Evolutionary conservation across 2,797 vertebrate genomes (phyloP).

Genomic region (Acipenser transmontanus): DNA sequence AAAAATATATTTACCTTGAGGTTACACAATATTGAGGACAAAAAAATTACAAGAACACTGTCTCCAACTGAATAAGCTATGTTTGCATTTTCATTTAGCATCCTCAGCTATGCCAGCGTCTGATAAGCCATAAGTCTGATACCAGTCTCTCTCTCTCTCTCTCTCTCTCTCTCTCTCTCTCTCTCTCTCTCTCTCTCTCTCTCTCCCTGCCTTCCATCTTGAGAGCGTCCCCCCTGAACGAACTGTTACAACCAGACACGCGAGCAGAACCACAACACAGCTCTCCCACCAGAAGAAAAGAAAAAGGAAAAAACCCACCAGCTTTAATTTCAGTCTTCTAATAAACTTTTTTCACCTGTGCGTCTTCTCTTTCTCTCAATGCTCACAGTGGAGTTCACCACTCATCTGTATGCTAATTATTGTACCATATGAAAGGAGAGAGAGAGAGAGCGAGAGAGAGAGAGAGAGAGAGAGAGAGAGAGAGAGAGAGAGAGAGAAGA

Average conservation of each 20-base stretch:
- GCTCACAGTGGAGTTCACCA: constrained; percentile 70
- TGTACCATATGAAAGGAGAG: constrained; percentile 58
- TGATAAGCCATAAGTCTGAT: constrained; percentile 36
- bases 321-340: constrained; percentile 58
- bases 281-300: background rate
- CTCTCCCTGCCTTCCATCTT: constrained; percentile 44
- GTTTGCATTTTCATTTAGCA: constrained; percentile 41
- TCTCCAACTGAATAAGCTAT: constrained; percentile 23
- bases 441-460: background rate
- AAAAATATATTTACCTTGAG: constrained; percentile 5
- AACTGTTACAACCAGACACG: background rate
- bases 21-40: background rate
- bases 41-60: background rate
- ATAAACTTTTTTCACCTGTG: constrained; percentile 59
- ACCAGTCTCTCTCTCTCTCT: constrained; percentile 11
- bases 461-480: constrained; percentile 8
- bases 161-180: constrained; percentile 8
- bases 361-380: constrained; percentile 57
- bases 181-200: constrained; percentile 17
- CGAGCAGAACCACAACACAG: constrained; percentile 1
- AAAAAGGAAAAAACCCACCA: constrained; percentile 41
- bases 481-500: constrained; percentile 9
- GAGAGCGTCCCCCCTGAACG: constrained; percentile 47
- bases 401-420: constrained; percentile 69
- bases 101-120: constrained; percentile 51